These are phyloP conservation scores for Pelecanoides urinatrix DNA, from an alignment of 2,113 vertebrate genomes.

Conservation along the genomic window DNA sequence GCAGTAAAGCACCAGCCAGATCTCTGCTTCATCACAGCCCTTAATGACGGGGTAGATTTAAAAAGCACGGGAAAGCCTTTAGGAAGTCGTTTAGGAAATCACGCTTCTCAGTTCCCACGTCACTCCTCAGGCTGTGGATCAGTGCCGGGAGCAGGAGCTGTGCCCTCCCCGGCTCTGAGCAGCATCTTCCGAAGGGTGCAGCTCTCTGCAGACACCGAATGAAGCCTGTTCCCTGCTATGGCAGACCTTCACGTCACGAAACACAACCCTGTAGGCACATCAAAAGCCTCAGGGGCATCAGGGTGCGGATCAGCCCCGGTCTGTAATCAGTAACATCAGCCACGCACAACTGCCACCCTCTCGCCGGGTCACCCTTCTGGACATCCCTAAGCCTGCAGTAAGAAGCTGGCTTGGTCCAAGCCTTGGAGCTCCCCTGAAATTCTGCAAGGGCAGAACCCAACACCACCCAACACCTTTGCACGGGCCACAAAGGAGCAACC, in stretches of 20 bases:
- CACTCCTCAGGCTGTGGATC: not conserved
- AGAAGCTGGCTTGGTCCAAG: not conserved
- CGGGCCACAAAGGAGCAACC: not conserved
- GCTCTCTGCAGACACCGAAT: not conserved
- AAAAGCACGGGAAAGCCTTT: not conserved
- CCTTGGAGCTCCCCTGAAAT: not conserved
- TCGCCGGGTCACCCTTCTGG: accelerated
- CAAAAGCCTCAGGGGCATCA: no score
- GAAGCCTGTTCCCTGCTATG: not conserved
- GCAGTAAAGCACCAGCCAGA: not conserved
- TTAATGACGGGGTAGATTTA: accelerated
- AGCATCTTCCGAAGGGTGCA: not conserved
- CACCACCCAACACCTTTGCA: not conserved
- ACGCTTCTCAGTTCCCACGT: not conserved
- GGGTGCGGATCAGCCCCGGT: not conserved
- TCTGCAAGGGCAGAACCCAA: not conserved
- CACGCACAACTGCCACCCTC: no score
- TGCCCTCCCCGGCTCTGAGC: not conserved
- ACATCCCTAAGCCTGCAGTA: not conserved
- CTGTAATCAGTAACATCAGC: not conserved
- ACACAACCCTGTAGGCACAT: not conserved
- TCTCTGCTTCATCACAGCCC: not conserved
- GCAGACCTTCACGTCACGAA: accelerated
- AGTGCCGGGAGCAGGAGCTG: not conserved
- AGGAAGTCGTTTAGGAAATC: not conserved